Evolutionary conservation across 2,797 vertebrate genomes (phyloP).

Genomic region (Okamejei kenojei): DNA sequence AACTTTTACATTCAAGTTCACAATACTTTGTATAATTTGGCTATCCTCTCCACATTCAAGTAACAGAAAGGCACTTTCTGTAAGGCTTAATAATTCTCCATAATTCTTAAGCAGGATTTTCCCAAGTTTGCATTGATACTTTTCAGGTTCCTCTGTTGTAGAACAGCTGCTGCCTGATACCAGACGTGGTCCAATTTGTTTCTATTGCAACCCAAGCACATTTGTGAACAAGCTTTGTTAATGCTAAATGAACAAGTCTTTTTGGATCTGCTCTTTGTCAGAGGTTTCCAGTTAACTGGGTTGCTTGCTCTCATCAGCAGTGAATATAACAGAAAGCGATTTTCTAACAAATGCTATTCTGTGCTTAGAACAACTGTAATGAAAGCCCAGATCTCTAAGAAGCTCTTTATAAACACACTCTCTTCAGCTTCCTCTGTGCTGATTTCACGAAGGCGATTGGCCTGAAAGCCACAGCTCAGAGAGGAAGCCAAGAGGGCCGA

Average conservation of each 20-base stretch:
- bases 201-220: conserved; percentile 54
- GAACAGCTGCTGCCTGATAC: conserved; percentile 85
- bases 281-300: conserved; percentile 5
- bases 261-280: conserved; percentile 45
- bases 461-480: conserved; percentile 1
- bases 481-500: neutral
- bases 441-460: neutral
- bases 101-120: conserved; percentile 60
- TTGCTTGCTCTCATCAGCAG: conserved; percentile 13
- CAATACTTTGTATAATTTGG: conserved; percentile 30
- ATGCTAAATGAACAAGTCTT: conserved; percentile 60
- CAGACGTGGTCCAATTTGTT: conserved; percentile 59
- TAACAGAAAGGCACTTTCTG: conserved; percentile 51
- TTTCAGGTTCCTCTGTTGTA: conserved; percentile 74
- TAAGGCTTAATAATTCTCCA: conserved; percentile 52
- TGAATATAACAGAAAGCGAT: conserved; percentile 11
- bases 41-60: conserved; percentile 50
- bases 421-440: neutral
- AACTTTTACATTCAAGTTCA: neutral
- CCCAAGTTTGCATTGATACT: conserved; percentile 71
- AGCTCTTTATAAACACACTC: conserved; percentile 21
- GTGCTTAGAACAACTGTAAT: conserved; percentile 6
- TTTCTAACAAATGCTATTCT: conserved; percentile 32
- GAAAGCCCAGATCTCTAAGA: neutral
- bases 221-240: conserved; percentile 59